Base-by-base conservation (phyloP, 2,888 invertebrate species). In the Lithophane semibrunnea region DNA sequence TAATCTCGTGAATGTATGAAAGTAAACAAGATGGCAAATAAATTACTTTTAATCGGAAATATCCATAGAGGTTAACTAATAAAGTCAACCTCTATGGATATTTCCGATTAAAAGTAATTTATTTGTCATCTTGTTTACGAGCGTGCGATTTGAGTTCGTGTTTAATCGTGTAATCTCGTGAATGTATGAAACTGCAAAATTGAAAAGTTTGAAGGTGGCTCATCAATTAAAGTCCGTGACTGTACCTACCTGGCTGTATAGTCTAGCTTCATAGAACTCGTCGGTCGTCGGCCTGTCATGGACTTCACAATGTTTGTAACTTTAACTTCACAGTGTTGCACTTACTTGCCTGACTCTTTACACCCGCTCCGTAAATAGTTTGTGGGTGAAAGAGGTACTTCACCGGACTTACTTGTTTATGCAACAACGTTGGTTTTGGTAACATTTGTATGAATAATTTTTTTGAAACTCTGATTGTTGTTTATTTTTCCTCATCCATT, bases 241-340 rank as follows among this genome's bases (percentile, higher is more conserved):
- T n/a, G n/a, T 29, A 29, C 29, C 5, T 44, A 44, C 44, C 44
- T 9, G 47, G 4, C 24, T 37, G 4, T 21, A 21, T 10, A 60
- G 24, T 49, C 7, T 60, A 66, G 18, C 12, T 0, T 66, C n/a
- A 24, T 9, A 65, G 16, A 37, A 37, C 37, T 49, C n/a, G 24
- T 69, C 18, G 58, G 80, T 54, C 58, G 58, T 24, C 13, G 47
- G 24, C 63, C 58, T 65, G 63, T 73, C 58, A 73, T 60, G 64
- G n/a, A 37, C 52, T n/a, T 8, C n/a, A 58, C 52, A 80, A 65
- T 58, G 29, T 61, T 64, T 18, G 2, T 75, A 56, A n/a, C 58
- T 37, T 66, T 75, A 56, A n/a, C 58, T 37, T 66, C 42, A 10
- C 44, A 74, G 21, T 47, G 52, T 29, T 52, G 44, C 42, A 74